A percentile compares a stretch with the other conserved stretches of the same genome.
These are phyloP conservation scores for Panzeria rudis DNA, from an alignment of 2,888 invertebrate species.

Conservation along the genomic window DNA sequence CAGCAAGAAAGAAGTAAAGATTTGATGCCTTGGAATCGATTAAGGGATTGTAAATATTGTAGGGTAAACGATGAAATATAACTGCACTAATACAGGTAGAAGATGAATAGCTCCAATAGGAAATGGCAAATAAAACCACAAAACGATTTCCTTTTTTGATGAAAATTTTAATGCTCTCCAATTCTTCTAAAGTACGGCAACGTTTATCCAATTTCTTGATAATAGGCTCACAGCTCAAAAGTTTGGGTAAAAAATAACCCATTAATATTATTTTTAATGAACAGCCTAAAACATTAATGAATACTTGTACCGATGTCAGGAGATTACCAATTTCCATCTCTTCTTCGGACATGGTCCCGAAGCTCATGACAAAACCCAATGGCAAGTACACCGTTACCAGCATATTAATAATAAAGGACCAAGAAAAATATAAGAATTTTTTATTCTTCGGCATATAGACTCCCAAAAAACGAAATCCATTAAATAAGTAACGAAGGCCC, in stretches of 20 bases:
- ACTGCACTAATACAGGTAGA: conserved; percentile 73
- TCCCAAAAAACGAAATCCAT: conserved; percentile 72
- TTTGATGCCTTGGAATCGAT: conserved; percentile 70
- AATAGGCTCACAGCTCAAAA: conserved; percentile 66
- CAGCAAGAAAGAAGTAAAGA: conserved; percentile 66
- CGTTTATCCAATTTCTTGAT: conserved; percentile 73
- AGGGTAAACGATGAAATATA: conserved; percentile 71
- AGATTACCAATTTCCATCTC: conserved; percentile 72
- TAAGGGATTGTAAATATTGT: conserved; percentile 73
- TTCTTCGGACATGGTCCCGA: conserved; percentile 56
- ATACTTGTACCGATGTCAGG: conserved; percentile 72
- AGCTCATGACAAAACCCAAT: conserved; percentile 70
- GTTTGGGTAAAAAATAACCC: conserved; percentile 68
- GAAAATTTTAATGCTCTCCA: conserved; percentile 42
- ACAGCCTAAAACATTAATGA: conserved; percentile 74
- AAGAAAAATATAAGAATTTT: conserved; percentile 59
- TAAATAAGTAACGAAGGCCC: conserved; percentile 61
- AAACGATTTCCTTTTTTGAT: conserved; percentile 71
- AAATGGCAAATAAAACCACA: conserved; percentile 70
- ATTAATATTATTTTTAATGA: conserved; percentile 73
- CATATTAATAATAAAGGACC: conserved; percentile 68
- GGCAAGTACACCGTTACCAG: conserved; percentile 71
- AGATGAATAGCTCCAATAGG: conserved; percentile 73
- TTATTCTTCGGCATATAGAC: conserved; percentile 67
- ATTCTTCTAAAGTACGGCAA: conserved; percentile 67